Conservation (phyloP, 2,113 vertebrate genomes). For the Eurypyga helias region DNA sequence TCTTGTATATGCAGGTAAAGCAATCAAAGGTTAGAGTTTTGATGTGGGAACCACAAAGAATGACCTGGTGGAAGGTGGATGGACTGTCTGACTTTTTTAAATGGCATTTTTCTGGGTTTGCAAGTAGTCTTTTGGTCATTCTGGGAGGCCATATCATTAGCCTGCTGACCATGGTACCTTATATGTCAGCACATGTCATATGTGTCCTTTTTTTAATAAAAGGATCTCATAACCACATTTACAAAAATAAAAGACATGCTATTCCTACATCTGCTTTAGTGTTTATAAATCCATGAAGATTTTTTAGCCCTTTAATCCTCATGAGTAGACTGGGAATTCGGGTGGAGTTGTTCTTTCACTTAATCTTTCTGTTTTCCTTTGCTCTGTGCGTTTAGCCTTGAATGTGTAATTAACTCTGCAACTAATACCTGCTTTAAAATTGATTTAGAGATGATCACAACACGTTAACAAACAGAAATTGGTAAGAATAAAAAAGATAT, state of each 20-base stretch:
- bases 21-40: neutral
- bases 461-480: neutral
- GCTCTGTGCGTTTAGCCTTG: neutral
- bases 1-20: neutral
- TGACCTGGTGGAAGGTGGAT: neutral
- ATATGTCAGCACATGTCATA: neutral
- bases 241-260: neutral
- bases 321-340: neutral
- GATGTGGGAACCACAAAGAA: neutral
- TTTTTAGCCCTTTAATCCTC: neutral
- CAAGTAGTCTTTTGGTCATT: neutral
- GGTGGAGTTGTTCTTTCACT: neutral
- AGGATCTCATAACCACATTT: neutral
- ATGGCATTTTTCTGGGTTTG: neutral
- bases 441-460: neutral
- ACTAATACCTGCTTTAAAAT: neutral
- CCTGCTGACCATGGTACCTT: neutral
- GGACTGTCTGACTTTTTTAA: neutral
- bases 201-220: neutral
- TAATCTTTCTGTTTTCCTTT: neutral
- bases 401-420: neutral
- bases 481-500: neutral
- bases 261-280: neutral
- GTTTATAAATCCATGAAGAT: neutral
- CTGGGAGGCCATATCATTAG: neutral